Evolutionary conservation across 92 coral and sea anemone genomes (phyloP), one percentile per base, ranked within the genome.

Genomic region (Scolanthus callimorphus): DNA sequence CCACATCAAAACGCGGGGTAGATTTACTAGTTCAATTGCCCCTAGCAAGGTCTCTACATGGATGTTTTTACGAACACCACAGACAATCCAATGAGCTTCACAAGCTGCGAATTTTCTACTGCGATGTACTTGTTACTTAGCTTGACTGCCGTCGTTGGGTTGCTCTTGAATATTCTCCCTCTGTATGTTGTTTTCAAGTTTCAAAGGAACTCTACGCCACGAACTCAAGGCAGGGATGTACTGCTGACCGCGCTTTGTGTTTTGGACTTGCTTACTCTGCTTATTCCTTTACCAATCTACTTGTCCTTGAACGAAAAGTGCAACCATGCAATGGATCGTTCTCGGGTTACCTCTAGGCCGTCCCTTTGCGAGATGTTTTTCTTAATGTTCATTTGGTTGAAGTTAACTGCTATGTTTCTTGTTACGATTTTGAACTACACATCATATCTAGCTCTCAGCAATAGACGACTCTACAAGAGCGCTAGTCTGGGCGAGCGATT

Each of bases 341-440:
- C 20, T 17, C 29, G 54, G 39, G 37, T 20, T 15, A 29, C 43
- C 1, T 45, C 59, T 26, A 73, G 96, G 48, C 84, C 96, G 25
- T 62, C 86, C 55, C 63, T 87, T 48, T 87, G 96, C 67, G 96
- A 87, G 71, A 82, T 87, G 51, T 82, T 87, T 59, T 73, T 77
- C 59, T 57, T 87, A 20, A 73, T 85, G 75, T 87, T 82, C 49
- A 62, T 87, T 23, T 82, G 96, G 96, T 31, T 87, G 17, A 87
- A 87, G 27, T 73, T 87, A 0, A 59, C 90, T 15, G 67, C 90
- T 31, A 51, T 87, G 69, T 87, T 87, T 58, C 63, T 87, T 3
- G 76, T 83, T 12, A 87, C 96, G 11, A 76, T 88, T 4, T 39
- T 87, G 28, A 87, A 82, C 55, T 87, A 87, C 57, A 78, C 86